Evolutionary conservation across 2,113 vertebrate genomes (phyloP).

Genomic region (Phylloscopus whistleri): DNA sequence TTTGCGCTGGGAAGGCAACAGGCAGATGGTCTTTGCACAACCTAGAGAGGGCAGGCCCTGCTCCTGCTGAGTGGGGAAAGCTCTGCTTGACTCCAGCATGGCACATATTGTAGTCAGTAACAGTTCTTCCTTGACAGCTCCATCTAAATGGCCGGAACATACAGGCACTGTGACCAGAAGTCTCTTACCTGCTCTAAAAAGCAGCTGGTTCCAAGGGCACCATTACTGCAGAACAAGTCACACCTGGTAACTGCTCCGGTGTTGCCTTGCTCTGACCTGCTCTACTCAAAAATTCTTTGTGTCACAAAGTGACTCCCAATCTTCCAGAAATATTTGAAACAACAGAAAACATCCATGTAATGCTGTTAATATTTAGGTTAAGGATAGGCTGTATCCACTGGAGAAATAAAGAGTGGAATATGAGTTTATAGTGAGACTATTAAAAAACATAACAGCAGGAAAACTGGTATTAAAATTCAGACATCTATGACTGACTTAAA

Average conservation of each 20-base stretch:
- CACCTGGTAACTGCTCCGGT: not conserved
- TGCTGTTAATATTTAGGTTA: not conserved
- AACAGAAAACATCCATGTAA: not conserved
- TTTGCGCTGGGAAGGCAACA: not conserved
- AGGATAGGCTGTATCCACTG: not conserved
- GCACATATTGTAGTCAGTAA: not conserved
- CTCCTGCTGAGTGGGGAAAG: not conserved
- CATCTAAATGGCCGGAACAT: fast-evolving
- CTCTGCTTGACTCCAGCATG: not conserved
- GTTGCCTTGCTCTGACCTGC: not conserved
- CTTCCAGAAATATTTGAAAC: not conserved
- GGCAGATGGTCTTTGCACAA: conserved; percentile 45
- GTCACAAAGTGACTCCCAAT: not conserved
- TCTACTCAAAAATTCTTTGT: not conserved
- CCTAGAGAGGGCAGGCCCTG: not conserved
- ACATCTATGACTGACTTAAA: not conserved
- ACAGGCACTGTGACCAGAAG: not conserved
- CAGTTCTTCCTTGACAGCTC: not conserved
- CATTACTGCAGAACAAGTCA: not conserved
- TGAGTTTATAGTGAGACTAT: not conserved
- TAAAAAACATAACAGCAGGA: not conserved
- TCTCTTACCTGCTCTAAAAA: not conserved
- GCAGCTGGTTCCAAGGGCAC: not conserved
- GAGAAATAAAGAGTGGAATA: not conserved
- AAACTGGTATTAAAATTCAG: not conserved